Base-by-base conservation (phyloP, 2,113 vertebrate genomes). In the Isichthys henryi region DNA sequence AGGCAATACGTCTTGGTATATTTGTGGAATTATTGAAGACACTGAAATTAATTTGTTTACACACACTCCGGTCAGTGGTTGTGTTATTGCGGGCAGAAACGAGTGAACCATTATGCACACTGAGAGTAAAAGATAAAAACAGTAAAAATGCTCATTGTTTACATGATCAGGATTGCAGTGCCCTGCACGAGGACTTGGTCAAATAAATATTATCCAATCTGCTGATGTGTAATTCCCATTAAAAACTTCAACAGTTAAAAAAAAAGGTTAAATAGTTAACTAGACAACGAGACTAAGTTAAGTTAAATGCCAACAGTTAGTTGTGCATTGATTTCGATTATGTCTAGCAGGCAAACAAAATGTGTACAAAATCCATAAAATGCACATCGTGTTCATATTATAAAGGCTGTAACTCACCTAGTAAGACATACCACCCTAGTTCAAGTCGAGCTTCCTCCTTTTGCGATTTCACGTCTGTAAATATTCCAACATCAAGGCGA, bases 401-500 rank as follows among this genome's bases (percentile, higher is more conserved):
- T 53, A 66, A 91, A 13, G 3, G 84, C 45, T 48, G 35, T 45
- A 92, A 95, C 95, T 96, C 91, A 96, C 96, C 96, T 95, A 96
- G 91, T 93, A 93, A 93, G 94, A 91, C 95, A 95, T 96, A 93
- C 92, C 95, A 93, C 92, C 92, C 87, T 91, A 91, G 90, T 91
- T 92, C 91, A 93, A 92, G 88, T 89, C 80, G 91, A 88, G 90
- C 66, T 92, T 92, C 93, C 88, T 88, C 88, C 92, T 93, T 48
- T 92, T 92, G 49, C 89, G 86, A 88, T 88, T 66, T 50, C 91
- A 91, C 93, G 92, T 93, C 91, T 93, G 85, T 39, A 91, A 94
- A 93, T 95, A 95, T 92, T 93, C 96, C 94, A 94, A 94, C 95
- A 96, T 96, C 92, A 94, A 93, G 93, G 91, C 94, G 94, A 93